A percentile compares a stretch with the other conserved stretches of the same genome.
These are phyloP conservation scores for Mormyrus proboscirostris DNA, from an alignment of 2,797 vertebrate species.

Conservation along the genomic window DNA sequence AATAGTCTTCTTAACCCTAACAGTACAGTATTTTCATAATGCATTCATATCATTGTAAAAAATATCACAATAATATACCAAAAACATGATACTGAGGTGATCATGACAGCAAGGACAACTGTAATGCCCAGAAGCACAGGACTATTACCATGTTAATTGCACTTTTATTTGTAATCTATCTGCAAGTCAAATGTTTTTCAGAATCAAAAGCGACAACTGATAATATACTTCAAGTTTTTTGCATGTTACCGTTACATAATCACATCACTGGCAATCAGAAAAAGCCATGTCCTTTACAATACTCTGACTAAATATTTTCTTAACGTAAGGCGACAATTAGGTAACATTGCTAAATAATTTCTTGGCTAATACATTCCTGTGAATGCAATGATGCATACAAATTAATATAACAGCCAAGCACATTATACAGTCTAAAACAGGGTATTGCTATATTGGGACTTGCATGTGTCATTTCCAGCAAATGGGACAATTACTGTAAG, in stretches of 20 bases:
- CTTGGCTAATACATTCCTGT: constrained; percentile 5
- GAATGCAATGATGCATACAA: neutral
- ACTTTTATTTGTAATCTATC: neutral
- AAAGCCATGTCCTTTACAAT: constrained; percentile 7
- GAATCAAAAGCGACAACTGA: neutral
- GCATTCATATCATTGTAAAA: neutral
- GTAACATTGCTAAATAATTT: constrained; percentile 12
- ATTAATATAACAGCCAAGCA: neutral
- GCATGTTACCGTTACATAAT: neutral
- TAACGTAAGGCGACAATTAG: neutral
- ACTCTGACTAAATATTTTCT: constrained; percentile 12
- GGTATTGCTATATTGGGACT: constrained; percentile 9
- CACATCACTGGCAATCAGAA: neutral
- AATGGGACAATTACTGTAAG: constrained; percentile 19
- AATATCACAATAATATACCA: neutral
- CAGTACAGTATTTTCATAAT: neutral
- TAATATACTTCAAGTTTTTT: neutral
- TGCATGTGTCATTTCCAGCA: constrained; percentile 12
- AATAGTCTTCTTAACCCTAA: neutral
- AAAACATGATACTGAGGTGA: neutral
- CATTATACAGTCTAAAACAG: neutral
- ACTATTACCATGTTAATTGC: neutral
- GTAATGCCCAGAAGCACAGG: neutral
- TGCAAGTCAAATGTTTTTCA: neutral
- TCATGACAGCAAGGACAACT: neutral